phyloP scores from a whole-genome alignment of 1,140 invertebrate genomes.

The Triops longicaudatus region DNA sequence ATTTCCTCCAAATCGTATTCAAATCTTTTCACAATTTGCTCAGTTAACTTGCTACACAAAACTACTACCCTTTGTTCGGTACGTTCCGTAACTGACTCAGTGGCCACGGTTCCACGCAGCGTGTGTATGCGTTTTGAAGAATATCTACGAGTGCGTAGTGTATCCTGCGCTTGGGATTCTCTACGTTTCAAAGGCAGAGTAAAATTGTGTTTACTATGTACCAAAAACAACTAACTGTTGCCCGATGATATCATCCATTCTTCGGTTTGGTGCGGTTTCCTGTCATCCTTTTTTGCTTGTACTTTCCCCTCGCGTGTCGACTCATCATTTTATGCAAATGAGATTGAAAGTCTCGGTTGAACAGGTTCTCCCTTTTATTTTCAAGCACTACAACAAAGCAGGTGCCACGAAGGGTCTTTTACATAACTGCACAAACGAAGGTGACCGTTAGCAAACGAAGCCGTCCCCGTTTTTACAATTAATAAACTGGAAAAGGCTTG shows the following conservation, averaged over 20 bases:
- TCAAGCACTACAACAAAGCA: no score
- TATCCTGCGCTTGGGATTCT: not conserved
- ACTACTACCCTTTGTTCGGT: no score
- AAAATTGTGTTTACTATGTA: no score
- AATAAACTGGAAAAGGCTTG: not conserved
- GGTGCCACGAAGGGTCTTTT: no score
- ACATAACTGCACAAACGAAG: no score
- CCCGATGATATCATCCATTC: not conserved
- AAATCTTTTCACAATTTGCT: no score
- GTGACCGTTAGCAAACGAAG: no score
- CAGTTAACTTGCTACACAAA: no score
- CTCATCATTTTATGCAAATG: slow-evolving; percentile 2
- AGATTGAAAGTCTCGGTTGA: not conserved
- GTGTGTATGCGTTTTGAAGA: not conserved
- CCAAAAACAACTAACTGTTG: no score
- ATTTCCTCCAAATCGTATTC: no score
- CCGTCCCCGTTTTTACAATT: no score
- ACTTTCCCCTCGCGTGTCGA: not conserved
- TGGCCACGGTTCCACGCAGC: not conserved
- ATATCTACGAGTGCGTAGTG: not conserved
- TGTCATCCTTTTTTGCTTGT: not conserved
- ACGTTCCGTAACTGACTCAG: not conserved
- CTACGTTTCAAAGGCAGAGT: no score
- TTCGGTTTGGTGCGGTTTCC: not conserved
- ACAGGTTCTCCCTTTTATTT: not conserved